Base-by-base conservation (phyloP, 2,113 vertebrate genomes). In the Acinonyx jubatus region DNA sequence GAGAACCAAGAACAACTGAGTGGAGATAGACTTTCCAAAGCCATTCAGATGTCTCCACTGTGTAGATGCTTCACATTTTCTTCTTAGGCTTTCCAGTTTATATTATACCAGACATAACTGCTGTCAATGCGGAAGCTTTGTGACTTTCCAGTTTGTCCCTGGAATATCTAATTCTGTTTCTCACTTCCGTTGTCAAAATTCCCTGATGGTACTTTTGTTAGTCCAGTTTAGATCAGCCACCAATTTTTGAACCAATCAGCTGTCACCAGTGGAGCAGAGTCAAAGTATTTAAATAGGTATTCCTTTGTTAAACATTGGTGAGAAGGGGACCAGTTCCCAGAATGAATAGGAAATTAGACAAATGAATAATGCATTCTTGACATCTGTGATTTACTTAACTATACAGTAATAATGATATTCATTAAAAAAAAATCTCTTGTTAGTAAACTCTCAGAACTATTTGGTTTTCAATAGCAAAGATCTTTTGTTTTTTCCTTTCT, bases 41-140 rank as follows among this genome's bases (percentile, higher is more conserved):
- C 14, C 13, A 76, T 21, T 4, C 16, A 38, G 23, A 29, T 76
- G 0, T 55, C 7, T 31, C 15, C 8, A 4, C 0, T 36, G 0
- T 55, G 2, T 19, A 9, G 63, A 4, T 52, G 7, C 11, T 21
- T 91, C 23, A 21, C 3, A 3, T 31, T 57, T 63, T 57, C 27
- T 86, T 33, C 38, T 61, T 14, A 36, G 13, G 2, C 6, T 94
- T 90, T 80, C 50, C 1, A 38, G 27, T 33, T 7, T 23, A 3
- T 68, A 12, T 48, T 79, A 23, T 27, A 76, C 16, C 13, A 92
- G 21, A 23, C 1, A 31, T 65, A 16, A 65, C 7, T 15, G 29
- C 7, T 86, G 50, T 14, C 0, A 57, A 19, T 15, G 33, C 19
- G 57, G 19, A 38, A 16, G 5, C 14, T 92, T 88, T 86, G 55